Conservation (phyloP, 2,888 invertebrate species). For the Busseola fusca region DNA sequence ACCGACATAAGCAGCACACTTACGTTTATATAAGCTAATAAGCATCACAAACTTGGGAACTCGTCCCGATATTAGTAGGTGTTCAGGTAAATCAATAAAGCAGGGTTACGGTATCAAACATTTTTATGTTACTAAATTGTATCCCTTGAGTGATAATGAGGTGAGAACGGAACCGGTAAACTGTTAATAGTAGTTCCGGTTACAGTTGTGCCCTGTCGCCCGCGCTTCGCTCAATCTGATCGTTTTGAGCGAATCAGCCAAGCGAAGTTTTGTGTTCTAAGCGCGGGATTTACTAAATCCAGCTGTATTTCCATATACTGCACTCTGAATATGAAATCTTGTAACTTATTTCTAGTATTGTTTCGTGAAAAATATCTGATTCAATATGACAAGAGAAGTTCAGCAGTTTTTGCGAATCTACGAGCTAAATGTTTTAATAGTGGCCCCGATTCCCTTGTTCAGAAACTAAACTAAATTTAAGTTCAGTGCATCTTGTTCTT, state of each 20-base stretch:
- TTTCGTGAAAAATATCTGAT: constrained; percentile 48
- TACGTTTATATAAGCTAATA: neutral
- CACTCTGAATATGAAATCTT: constrained; percentile 64
- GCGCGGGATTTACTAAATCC: constrained; percentile 74
- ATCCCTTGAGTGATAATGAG: constrained; percentile 15
- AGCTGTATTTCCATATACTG: constrained; percentile 62
- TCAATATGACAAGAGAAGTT: constrained; percentile 42
- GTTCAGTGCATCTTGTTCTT: too few relatives aligned
- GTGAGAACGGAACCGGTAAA: constrained; percentile 14
- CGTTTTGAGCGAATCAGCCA: constrained; percentile 73
- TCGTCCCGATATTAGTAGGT: too few relatives aligned
- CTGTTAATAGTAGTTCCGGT: constrained; percentile 38
- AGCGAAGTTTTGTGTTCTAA: constrained; percentile 76
- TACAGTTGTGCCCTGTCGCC: constrained; percentile 68
- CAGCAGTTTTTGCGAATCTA: constrained; percentile 11
- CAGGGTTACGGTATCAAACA: constrained; percentile 14
- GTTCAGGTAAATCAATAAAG: constrained; percentile 38
- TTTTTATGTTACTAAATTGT: constrained; percentile 13
- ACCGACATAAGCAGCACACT: too few relatives aligned
- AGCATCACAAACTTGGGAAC: constrained; percentile 35
- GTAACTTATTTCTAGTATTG: constrained; percentile 57
- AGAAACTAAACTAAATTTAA: too few relatives aligned
- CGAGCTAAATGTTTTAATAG: constrained; percentile 12
- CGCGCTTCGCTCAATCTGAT: constrained; percentile 69
- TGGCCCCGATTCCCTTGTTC: too few relatives aligned